These are phyloP conservation scores for Porites australiensis DNA, from an alignment of 64 coral and sea anemone species.

Conservation along the genomic window DNA sequence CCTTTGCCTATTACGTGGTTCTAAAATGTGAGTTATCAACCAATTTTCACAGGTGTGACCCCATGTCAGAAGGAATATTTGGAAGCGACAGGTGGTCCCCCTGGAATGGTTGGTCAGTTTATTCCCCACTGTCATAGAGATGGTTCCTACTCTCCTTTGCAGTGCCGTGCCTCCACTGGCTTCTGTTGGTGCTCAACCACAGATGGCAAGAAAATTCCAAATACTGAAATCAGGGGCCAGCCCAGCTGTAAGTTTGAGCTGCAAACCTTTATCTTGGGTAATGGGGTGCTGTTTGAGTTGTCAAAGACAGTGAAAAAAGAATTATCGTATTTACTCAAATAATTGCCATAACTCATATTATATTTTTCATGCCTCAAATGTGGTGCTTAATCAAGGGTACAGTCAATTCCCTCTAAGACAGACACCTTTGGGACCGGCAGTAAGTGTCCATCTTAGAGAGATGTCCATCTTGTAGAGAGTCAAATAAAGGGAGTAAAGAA, in stretches of 20 bases:
- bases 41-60: slow-evolving; percentile 47
- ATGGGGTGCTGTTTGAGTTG: no score
- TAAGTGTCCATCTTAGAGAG: no score
- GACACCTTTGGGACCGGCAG: no score
- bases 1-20: neutral
- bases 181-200: slow-evolving; percentile 81
- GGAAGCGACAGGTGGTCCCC: slow-evolving; percentile 26
- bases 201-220: slow-evolving; percentile 81
- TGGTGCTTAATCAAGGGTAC: no score
- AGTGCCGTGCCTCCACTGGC: slow-evolving; percentile 84
- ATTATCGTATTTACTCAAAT: no score
- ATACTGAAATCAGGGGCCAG: slow-evolving; percentile 54
- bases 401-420: no score
- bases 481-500: no score
- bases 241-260: slow-evolving; percentile 42
- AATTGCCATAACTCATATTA: no score
- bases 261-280: neutral
- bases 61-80: slow-evolving; percentile 72
- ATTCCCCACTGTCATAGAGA: slow-evolving; percentile 64
- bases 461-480: no score
- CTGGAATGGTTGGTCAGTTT: slow-evolving; percentile 45
- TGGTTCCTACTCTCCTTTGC: slow-evolving; percentile 66
- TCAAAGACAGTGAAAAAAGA: no score
- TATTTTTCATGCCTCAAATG: no score
- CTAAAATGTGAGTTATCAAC: neutral